phyloP scores from a whole-genome alignment of 2,888 invertebrate genomes.

The Zele albiditarsus region DNA sequence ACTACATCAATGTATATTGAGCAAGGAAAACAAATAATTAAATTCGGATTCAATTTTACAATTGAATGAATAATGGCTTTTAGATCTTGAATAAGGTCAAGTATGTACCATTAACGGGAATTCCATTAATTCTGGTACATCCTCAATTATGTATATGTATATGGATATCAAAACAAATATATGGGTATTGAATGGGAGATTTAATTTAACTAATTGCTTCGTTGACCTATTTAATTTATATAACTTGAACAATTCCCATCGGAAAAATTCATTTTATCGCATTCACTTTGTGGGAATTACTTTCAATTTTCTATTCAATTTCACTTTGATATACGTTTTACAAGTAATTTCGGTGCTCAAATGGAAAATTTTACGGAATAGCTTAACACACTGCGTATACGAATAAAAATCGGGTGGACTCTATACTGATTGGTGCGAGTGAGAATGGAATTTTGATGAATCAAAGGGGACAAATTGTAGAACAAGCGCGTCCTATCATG shows the following conservation, averaged over 20 bases:
- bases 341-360: not conserved
- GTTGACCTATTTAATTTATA: not conserved
- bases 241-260: too few species aligned
- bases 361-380: not conserved
- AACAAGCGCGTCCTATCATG: conserved; percentile 49
- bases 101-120: not conserved
- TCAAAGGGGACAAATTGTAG: conserved; percentile 54
- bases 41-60: not conserved
- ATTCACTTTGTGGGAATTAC: not conserved
- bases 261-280: not conserved
- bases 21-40: too few species aligned
- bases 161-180: not conserved
- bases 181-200: not conserved
- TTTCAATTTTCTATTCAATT: not conserved
- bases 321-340: not conserved
- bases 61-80: not conserved
- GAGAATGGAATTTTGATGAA: conserved; percentile 53
- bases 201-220: not conserved
- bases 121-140: not conserved
- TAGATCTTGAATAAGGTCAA: not conserved
- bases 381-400: conserved; percentile 22
- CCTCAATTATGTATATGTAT: not conserved
- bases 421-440: conserved; percentile 24
- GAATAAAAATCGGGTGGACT: conserved; percentile 26
- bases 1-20: too few species aligned